A percentile compares a stretch with the other conserved stretches of the same genome.
Conservation (phyloP, 2,113 vertebrate species). For the Syngnathus typhle region DNA sequence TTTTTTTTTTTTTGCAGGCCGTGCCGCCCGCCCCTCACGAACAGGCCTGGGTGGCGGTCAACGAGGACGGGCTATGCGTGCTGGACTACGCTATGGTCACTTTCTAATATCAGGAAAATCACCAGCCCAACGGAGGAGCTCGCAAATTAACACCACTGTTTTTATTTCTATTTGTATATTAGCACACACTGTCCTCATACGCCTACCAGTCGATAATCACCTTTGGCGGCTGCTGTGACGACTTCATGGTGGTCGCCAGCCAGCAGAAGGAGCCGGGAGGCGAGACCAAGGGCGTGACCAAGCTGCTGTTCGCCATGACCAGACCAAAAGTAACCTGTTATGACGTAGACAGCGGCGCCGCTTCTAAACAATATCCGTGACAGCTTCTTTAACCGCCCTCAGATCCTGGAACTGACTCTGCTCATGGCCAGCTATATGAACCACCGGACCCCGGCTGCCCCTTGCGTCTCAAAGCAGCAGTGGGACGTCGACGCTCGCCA, state of each 20-base stretch:
- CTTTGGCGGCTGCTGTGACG: conserved; percentile 82
- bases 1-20: conserved; percentile 63
- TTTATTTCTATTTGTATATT: conserved; percentile 19
- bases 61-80: conserved; percentile 81
- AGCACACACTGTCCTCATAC: conserved; percentile 77
- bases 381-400: conserved; percentile 6
- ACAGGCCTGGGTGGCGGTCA: conserved; percentile 83
- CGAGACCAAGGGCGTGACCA: conserved; percentile 77
- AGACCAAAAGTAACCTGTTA: conserved; percentile 74
- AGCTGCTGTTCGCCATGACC: conserved; percentile 79
- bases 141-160: conserved; percentile 3
- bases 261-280: conserved; percentile 73
- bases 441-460: conserved; percentile 60
- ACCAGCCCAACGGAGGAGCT: not conserved
- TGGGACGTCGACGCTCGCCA: conserved; percentile 74
- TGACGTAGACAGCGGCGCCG: no score
- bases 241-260: conserved; percentile 84
- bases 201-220: conserved; percentile 80
- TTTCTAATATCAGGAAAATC: not conserved
- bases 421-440: conserved; percentile 87
- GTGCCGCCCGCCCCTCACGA: conserved; percentile 71
- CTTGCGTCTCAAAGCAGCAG: conserved; percentile 33
- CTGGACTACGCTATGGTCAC: conserved; percentile 82
- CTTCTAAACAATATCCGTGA: no score
- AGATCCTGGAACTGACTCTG: conserved; percentile 85